phyloP scores from a whole-genome alignment of 2,888 invertebrate genomes.

The Leptopilina syphax region DNA sequence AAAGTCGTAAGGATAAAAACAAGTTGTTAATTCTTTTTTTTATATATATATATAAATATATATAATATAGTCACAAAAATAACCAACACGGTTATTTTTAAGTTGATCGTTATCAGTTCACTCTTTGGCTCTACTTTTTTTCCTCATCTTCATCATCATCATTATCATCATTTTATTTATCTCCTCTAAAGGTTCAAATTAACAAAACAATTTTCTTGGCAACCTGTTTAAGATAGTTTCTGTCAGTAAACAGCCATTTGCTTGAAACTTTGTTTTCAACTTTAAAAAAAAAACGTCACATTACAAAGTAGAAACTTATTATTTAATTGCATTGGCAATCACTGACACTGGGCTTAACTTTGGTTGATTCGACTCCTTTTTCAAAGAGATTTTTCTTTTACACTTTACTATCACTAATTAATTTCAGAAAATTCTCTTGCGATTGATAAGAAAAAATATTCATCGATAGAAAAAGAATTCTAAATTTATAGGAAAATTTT shows the following conservation, averaged over 20 bases:
- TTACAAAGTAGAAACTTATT: conserved; percentile 29
- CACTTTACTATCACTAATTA: too few relatives aligned
- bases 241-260: conserved; percentile 28
- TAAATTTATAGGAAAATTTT: too few relatives aligned
- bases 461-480: too few relatives aligned
- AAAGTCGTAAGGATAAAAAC: not conserved
- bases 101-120: conserved; percentile 1
- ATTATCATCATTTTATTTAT: too few relatives aligned
- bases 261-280: conserved; percentile 3
- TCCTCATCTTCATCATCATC: not conserved
- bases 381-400: not conserved
- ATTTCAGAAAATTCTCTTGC: too few relatives aligned
- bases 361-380: conserved; percentile 17
- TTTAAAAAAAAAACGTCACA: not conserved
- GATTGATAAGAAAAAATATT: too few relatives aligned
- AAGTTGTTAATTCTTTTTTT: too few relatives aligned
- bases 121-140: conserved; percentile 14
- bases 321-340: conserved; percentile 32
- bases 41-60: too few relatives aligned
- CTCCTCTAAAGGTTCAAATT: conserved; percentile 6
- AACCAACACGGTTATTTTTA: too few relatives aligned
- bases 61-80: too few relatives aligned
- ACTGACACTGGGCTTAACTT: conserved; percentile 31
- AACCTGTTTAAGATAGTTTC: conserved; percentile 9
- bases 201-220: conserved; percentile 11